Evolutionary conservation across 2,113 vertebrate genomes (phyloP).

Genomic region (Amblyornis subalaris): DNA sequence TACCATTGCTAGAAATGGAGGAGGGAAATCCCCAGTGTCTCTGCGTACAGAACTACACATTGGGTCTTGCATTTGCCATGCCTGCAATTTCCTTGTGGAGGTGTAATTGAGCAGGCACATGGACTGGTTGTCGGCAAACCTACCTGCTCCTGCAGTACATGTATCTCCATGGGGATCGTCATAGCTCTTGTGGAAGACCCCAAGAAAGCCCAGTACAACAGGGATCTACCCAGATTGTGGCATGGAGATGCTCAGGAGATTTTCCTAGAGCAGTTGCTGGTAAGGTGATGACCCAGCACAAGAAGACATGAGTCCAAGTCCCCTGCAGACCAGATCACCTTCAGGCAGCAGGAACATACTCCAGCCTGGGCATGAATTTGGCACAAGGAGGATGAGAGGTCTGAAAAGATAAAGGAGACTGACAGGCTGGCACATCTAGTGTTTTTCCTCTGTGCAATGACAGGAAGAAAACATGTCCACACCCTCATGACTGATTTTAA

Average conservation of each 20-base stretch:
- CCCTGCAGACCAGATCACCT: background rate
- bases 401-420: background rate
- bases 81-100: background rate
- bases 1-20: background rate
- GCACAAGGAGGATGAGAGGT: background rate
- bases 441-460: background rate
- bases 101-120: background rate
- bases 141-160: background rate
- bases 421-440: background rate
- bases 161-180: accelerated
- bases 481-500: slow-evolving; percentile 23
- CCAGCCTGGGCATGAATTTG: background rate
- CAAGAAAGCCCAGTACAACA: background rate
- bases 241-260: background rate
- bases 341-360: background rate
- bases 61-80: background rate
- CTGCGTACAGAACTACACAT: background rate
- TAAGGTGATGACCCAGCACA: background rate
- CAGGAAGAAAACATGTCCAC: background rate
- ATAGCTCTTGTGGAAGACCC: background rate
- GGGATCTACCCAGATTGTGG: background rate
- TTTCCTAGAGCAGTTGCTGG: background rate
- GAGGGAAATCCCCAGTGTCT: background rate
- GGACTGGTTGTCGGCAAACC: background rate
- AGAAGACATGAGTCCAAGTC: background rate